Base-by-base conservation (phyloP, 92 coral and sea anemone species). In the Micromussa lordhowensis region DNA sequence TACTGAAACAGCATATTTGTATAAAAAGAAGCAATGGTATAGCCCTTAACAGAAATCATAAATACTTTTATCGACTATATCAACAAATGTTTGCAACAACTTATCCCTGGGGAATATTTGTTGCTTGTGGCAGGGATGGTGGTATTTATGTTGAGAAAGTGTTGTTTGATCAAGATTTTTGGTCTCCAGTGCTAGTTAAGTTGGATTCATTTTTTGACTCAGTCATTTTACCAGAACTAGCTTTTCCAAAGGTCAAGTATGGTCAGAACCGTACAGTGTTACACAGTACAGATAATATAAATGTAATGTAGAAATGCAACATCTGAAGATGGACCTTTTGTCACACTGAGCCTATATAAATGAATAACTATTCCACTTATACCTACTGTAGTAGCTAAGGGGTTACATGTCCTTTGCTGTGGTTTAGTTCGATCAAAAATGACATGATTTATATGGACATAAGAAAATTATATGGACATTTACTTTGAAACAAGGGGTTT, bases 381-480 rank as follows among this genome's bases (percentile, higher is more conserved):
- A 81, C 44, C 64, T 58, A 58, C 18, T 58, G 24, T 40, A 74
- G 36, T 74, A 74, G 38, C 78, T 31, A 35, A 74, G 54, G 78
- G 64, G 12, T 58, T 58, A 58, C 64, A 58, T 58, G 64, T 21
- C 7, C 64, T 1, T 58, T 58, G 64, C 24, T 9, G 17, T 58
- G 2, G 17, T 58, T 58, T 58, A 58, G 64, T 58, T 58, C 12
- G 64, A 58, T 58, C 64, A 58, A 58, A 58, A 58, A 58, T 58
- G 1, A 58, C 7, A 9, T 58, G 64, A 58, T 94, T 94, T 64
- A 91, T n/a, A n/a, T n/a, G n/a, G n/a, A n/a, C n/a, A n/a, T n/a
- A n/a, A n/a, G n/a, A n/a, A n/a, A n/a, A n/a, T n/a, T n/a, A n/a
- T n/a, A n/a, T n/a, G n/a, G n/a, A n/a, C n/a, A n/a, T n/a, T n/a